Evolutionary conservation across 2,113 vertebrate genomes (phyloP).

Genomic region (Capreolus pygargus): DNA sequence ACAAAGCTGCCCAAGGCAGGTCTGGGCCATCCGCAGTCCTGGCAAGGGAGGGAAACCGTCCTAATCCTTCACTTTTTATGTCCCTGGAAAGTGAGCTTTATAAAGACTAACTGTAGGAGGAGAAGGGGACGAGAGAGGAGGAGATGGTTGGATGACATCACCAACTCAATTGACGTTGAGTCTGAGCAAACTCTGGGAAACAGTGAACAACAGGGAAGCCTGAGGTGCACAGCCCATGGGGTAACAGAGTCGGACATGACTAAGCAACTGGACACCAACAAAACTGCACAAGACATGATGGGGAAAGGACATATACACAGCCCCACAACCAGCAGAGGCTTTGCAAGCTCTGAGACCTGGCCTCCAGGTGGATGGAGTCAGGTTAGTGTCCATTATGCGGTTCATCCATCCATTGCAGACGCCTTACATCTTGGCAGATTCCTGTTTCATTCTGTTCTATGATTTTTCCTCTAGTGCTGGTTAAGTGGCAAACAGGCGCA

Average conservation of each 20-base stretch:
- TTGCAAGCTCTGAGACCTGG: accelerated
- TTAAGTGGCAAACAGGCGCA: accelerated
- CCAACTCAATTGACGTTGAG: neutral
- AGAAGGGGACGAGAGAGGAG: neutral
- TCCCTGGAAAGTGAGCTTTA: neutral
- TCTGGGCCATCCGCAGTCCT: neutral
- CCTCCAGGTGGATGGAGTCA: neutral
- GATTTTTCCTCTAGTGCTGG: neutral
- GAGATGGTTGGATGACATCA: neutral
- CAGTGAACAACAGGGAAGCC: neutral
- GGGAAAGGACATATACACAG: neutral
- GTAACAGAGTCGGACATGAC: neutral
- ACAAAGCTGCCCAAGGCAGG: neutral
- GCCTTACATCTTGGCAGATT: neutral
- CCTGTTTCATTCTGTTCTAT: neutral
- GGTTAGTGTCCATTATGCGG: neutral
- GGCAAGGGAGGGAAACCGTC: neutral
- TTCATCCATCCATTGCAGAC: neutral
- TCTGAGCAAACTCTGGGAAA: neutral
- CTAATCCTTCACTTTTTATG: neutral
- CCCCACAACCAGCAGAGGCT: neutral
- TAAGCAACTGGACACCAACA: neutral
- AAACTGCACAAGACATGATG: neutral
- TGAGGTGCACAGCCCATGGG: neutral
- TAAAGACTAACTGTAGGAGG: neutral